Percentiles rank a stretch among this genome's conserved stretches.
Conservation (phyloP, 2,888 invertebrate species). For the Tinea semifulvella region DNA sequence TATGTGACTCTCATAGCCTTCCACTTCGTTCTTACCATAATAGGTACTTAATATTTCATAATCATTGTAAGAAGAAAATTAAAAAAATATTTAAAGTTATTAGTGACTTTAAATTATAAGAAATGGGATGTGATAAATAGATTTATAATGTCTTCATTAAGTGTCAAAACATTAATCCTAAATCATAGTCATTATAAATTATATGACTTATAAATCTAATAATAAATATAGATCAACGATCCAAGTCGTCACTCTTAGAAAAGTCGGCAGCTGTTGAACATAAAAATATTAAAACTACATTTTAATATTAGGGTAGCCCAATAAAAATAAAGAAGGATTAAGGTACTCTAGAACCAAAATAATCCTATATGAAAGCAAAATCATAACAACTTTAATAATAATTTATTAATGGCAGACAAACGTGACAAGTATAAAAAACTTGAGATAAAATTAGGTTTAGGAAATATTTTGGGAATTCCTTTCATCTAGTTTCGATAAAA, state of each 20-base stretch:
- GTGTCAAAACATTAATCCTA: not conserved
- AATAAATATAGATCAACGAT: slow-evolving; percentile 3
- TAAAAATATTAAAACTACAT: slow-evolving; percentile 13
- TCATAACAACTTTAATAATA: slow-evolving; percentile 37
- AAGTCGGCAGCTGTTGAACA: slow-evolving; percentile 19
- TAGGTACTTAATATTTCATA: too few species aligned
- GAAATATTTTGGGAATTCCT: slow-evolving; percentile 46
- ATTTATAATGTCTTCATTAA: not conserved
- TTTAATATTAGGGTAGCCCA: slow-evolving; percentile 9
- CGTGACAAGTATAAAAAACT: slow-evolving; percentile 36
- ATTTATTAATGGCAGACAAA: slow-evolving; percentile 46
- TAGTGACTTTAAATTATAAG: too few species aligned
- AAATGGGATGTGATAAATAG: too few species aligned
- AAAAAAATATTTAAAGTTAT: not conserved
- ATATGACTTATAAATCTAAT: slow-evolving; percentile 10
- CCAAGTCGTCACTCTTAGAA: slow-evolving; percentile 33
- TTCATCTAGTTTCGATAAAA: slow-evolving; percentile 45
- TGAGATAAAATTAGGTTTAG: slow-evolving; percentile 27
- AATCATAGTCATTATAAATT: slow-evolving; percentile 5
- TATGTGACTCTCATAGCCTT: too few species aligned
- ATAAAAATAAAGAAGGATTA: slow-evolving; percentile 16
- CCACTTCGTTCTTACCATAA: too few species aligned
- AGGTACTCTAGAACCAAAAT: slow-evolving; percentile 31
- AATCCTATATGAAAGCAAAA: slow-evolving; percentile 43
- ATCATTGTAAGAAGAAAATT: too few species aligned